Conservation (phyloP, 2,797 vertebrate species). For the Hozukius guyotensis region DNA sequence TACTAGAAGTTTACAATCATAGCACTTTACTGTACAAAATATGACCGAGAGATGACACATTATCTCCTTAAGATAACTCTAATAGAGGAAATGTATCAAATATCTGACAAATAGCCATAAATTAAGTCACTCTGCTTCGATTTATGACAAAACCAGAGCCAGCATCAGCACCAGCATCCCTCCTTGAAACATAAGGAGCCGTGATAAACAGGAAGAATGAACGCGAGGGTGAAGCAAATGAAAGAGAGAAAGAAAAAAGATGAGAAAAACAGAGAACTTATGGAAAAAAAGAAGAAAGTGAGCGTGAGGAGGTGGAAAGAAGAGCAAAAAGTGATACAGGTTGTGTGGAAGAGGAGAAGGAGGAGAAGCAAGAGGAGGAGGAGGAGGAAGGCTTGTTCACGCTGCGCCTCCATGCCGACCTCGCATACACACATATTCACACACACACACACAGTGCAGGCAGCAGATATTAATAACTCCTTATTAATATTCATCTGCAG, state of each 20-base stretch:
- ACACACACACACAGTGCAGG: constrained; percentile 60
- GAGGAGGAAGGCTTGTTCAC: constrained; percentile 57
- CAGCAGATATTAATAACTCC: constrained; percentile 83
- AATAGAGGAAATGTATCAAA: constrained; percentile 5
- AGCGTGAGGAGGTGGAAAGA: constrained; percentile 20
- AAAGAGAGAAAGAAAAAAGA: constrained; percentile 1
- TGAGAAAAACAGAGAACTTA: constrained; percentile 1
- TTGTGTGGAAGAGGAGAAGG: constrained; percentile 31
- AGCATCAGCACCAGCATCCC: neutral
- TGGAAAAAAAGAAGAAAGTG: constrained; percentile 9
- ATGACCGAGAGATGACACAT: neutral
- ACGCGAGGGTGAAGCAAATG: neutral
- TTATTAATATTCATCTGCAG: constrained; percentile 84
- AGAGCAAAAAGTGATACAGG: constrained; percentile 18
- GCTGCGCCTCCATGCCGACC: constrained; percentile 64
- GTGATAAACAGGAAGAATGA: constrained; percentile 20
- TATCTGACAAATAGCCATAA: constrained; percentile 26
- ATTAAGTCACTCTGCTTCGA: constrained; percentile 22
- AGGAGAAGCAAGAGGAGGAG: constrained; percentile 51
- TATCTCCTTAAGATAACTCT: constrained; percentile 4
- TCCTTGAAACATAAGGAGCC: constrained; percentile 23
- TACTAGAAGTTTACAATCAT: neutral
- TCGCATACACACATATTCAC: constrained; percentile 53
- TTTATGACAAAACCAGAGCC: constrained; percentile 15
- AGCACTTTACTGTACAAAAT: neutral